These are phyloP conservation scores for Cololabis saira DNA, from an alignment of 2,113 vertebrate species.

Conservation along the genomic window DNA sequence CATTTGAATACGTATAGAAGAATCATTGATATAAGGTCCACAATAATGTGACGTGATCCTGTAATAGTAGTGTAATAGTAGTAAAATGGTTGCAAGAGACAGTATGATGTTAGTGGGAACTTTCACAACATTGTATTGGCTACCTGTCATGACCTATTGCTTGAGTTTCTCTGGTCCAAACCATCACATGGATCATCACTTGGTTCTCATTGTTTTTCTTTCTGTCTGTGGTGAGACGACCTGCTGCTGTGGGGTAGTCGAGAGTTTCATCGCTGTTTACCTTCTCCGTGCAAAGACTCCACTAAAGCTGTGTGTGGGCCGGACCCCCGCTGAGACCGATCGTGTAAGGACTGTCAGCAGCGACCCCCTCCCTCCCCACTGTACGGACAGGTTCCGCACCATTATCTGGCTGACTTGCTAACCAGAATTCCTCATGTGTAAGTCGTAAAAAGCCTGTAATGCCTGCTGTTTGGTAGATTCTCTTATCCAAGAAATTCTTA, in stretches of 20 bases:
- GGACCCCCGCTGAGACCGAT: constrained; percentile 49
- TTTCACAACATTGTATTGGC: constrained; percentile 8
- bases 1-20: no score
- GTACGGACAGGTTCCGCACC: constrained; percentile 61
- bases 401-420: constrained; percentile 70
- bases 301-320: constrained; percentile 73
- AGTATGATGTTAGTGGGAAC: constrained; percentile 11
- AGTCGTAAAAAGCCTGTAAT: constrained; percentile 32
- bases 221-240: constrained; percentile 68
- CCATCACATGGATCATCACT: constrained; percentile 63
- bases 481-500: constrained; percentile 23
- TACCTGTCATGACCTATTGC: constrained; percentile 56
- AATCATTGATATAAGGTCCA: no score
- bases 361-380: constrained; percentile 37
- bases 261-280: constrained; percentile 72
- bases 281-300: constrained; percentile 63
- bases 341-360: constrained; percentile 62
- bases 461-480: constrained; percentile 9
- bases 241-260: constrained; percentile 38
- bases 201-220: constrained; percentile 67
- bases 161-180: constrained; percentile 47
- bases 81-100: background rate
- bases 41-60: no score
- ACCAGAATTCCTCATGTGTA: constrained; percentile 56
- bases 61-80: background rate